phyloP scores from a whole-genome alignment of 2,888 invertebrate species.

The Rhimphoctona megacephalus region DNA sequence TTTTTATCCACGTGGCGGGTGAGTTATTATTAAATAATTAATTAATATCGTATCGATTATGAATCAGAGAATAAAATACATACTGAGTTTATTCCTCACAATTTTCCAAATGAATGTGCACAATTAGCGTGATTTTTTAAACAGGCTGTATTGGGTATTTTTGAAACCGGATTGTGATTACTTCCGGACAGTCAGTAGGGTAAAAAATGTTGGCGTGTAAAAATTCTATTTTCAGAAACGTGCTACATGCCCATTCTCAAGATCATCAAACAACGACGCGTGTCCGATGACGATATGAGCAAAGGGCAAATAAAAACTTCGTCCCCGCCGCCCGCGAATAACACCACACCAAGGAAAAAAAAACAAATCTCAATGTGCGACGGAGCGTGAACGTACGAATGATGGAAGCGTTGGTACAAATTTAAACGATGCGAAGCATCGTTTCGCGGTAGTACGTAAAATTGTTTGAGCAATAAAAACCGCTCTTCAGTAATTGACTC shows the following conservation, averaged over 20 bases:
- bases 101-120: background rate
- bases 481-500: conserved; percentile 3
- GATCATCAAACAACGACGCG: conserved; percentile 66
- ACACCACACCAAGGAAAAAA: background rate
- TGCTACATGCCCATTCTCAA: conserved; percentile 72
- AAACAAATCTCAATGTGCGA: conserved; percentile 25
- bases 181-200: conserved; percentile 54
- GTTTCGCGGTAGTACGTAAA: conserved; percentile 21
- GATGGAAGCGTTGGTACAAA: conserved; percentile 36
- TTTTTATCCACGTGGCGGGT: background rate
- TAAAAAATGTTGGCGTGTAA: conserved; percentile 54
- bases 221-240: conserved; percentile 67
- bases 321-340: conserved; percentile 1
- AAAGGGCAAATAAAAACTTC: background rate
- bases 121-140: background rate
- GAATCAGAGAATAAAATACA: background rate
- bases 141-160: conserved; percentile 59
- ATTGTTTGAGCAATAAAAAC: conserved; percentile 5
- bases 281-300: background rate
- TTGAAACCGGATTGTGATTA: conserved; percentile 68
- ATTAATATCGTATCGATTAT: background rate
- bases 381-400: conserved; percentile 2
- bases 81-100: background rate
- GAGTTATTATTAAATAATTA: background rate
- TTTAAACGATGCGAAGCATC: conserved; percentile 41